Evolutionary conservation across 2,888 invertebrate species (phyloP), one percentile per base, ranked within the genome.

Genomic region (Blastobasis adustella): DNA sequence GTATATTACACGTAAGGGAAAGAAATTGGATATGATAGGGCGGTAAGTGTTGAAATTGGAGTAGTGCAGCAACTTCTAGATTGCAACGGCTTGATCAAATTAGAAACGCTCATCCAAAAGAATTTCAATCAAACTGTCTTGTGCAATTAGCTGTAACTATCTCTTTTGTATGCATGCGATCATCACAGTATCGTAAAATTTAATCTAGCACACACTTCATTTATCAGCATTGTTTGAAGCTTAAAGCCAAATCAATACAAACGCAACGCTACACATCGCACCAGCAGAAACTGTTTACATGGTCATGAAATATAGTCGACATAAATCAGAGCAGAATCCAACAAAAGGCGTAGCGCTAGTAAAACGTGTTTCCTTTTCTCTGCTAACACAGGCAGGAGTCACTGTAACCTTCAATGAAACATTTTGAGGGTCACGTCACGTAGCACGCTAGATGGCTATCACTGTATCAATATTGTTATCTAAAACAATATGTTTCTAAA

Each of bases 41-140:
- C 79, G 87, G 86, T 86, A 86, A 86, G 86, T 87, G 84, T 82
- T 80, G 7, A 60, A 69, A 70, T 67, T 69, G 75, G 69, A 66
- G 71, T 78, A 74, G 73, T 73, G 70, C 71, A 69, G 78, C 72
- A 69, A 70, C 6, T n/a, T 23, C 23, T 80, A 80, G 79, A 76
- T 62, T 73, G 80, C 81, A 73, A 71, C 67, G 71, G 84, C 84
- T 85, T 85, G 69, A 73, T 82, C 63, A 62, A 69, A 66, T 73
- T 78, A 79, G 75, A 69, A 72, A 73, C 55, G 69, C 71, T 74
- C 56, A 61, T 54, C 52, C 63, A 60, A 57, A 55, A 49, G 45
- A 45, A 10, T 49, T 53, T 44, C 10, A 42, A 63, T 37, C 52
- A 58, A 54, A 7, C 56, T 40, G 58, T 51, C 46, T 52, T 45